phyloP scores from a whole-genome alignment of 2,888 invertebrate species.

The Trissonchulus sp. region DNA sequence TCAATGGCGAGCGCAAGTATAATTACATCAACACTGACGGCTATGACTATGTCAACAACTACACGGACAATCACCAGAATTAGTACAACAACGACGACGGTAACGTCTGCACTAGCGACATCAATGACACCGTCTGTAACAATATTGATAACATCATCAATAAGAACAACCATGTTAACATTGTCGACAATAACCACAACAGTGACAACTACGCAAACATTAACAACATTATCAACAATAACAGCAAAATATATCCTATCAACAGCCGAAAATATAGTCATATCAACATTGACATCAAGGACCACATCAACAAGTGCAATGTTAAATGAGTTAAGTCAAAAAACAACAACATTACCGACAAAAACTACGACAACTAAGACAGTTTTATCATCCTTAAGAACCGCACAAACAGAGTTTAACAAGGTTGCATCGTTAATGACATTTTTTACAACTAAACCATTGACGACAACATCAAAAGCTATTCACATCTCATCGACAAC shows the following conservation, averaged over 20 bases:
- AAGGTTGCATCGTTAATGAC: no score
- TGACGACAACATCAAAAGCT: no score
- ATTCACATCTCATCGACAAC: no score
- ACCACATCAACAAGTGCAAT: background rate
- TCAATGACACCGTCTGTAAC: no score
- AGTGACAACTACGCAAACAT: constrained; percentile 4
- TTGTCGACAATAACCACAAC: constrained; percentile 1
- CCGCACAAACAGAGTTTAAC: no score
- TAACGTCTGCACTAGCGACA: background rate
- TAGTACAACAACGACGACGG: constrained; percentile 1
- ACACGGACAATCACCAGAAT: background rate
- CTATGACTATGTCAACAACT: background rate
- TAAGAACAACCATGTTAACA: background rate
- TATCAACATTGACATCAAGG: background rate
- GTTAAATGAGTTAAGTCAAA: background rate
- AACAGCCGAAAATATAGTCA: background rate
- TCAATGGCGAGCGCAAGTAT: background rate
- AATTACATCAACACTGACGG: background rate
- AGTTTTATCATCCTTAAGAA: no score
- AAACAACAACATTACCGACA: constrained; percentile 2
- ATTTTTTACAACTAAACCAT: no score
- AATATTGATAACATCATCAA: no score
- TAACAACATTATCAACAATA: constrained; percentile 2
- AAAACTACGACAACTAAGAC: background rate
- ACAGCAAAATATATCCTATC: background rate